Base-by-base conservation (phyloP, 2,797 vertebrate genomes). In the Schizopygopsis pylzovi region DNA sequence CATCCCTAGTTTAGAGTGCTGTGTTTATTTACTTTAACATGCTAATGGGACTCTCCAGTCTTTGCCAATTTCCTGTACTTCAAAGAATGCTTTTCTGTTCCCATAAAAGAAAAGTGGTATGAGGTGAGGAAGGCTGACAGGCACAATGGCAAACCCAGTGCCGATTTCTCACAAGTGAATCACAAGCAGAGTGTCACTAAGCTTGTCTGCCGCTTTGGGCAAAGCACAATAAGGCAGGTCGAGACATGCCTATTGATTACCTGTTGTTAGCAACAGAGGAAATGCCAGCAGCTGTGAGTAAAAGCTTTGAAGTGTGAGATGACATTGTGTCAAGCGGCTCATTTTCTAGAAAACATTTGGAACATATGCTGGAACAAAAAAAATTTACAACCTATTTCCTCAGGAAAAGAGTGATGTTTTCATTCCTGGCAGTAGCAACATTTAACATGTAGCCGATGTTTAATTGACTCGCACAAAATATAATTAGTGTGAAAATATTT, bases 231-330 rank as follows among this genome's bases (percentile, higher is more conserved):
- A 86, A 80, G 85, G 90, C 93, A 81, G 90, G 94, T 93, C 91
- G 91, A 91, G 92, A 92, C 95, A 91, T 92, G 93, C 88, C 90
- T 85, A 88, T 90, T 94, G 92, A 93, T 94, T 92, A 91, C 94
- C 87, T 91, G 93, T 92, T 92, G 92, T 93, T 94, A 92, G 93
- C 91, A 91, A 92, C 68, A 87, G 90, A 86, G 90, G 90, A 85
- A 84, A 89, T 87, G 93, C 91, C 89, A 88, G 88, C 89, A 91
- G 92, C 33, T 91, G 90, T 90, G 88, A 89, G 89, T 91, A 89
- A 92, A 91, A 80, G 90, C 89, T 91, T 90, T 92, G 92, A 92
- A 75, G 84, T 85, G n/a, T 70, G 43, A 52, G 70, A 59, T 75
- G 59, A 82, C 59, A 61, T 73, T 79, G 54, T 85, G 65, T 83